Evolutionary conservation across 2,797 vertebrate species (phyloP).

Genomic region (Taenioides sp.): DNA sequence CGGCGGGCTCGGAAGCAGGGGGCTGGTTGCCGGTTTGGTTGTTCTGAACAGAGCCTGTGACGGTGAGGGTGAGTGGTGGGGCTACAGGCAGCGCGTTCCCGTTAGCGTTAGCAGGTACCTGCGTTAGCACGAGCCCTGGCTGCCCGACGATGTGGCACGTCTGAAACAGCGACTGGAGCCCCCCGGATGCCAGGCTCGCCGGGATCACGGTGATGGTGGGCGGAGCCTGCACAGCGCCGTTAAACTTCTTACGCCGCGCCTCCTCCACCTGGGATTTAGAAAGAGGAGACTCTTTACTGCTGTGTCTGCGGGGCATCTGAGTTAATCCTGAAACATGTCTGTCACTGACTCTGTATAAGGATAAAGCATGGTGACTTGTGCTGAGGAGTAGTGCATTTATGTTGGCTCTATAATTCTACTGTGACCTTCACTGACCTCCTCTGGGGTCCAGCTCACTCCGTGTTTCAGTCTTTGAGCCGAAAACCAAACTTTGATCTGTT

Average conservation of each 20-base stretch:
- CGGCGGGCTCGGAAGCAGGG: constrained; percentile 81
- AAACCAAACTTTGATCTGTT: constrained; percentile 99
- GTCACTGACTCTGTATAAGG: no score
- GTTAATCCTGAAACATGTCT: no score
- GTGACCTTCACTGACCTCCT: constrained; percentile 74
- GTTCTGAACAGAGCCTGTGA: background rate
- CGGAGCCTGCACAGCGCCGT: constrained; percentile 92
- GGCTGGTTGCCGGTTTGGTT: constrained; percentile 74
- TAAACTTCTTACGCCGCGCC: constrained; percentile 93
- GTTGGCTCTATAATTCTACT: no score
- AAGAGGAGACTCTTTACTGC: no score
- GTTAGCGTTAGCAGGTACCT: constrained; percentile 78
- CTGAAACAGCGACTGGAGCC: constrained; percentile 94
- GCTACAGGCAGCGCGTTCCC: constrained; percentile 85
- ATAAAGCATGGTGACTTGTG: no score
- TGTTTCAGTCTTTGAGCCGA: constrained; percentile 97
- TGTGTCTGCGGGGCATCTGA: no score
- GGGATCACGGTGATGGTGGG: constrained; percentile 98
- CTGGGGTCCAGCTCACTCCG: constrained; percentile 97
- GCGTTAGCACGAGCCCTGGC: constrained; percentile 91
- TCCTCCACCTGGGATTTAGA: constrained; percentile 84
- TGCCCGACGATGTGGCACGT: constrained; percentile 97
- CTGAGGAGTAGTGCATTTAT: no score
- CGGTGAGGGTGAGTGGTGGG: constrained; percentile 62
- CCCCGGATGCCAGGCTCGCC: constrained; percentile 90